These are phyloP conservation scores for Melangyna quadrimaculata DNA, from an alignment of 2,888 invertebrate genomes.

Conservation along the genomic window DNA sequence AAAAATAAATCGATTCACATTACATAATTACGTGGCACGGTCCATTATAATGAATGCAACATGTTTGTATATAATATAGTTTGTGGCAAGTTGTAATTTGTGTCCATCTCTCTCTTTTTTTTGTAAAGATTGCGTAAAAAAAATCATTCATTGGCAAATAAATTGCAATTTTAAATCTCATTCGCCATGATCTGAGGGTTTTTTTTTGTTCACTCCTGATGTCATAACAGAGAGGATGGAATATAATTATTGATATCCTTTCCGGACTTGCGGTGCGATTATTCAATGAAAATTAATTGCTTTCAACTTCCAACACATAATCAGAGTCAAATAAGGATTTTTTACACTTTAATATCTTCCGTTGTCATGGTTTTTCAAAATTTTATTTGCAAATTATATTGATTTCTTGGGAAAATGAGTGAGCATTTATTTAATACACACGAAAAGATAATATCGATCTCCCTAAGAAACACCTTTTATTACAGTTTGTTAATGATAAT, in stretches of 20 bases:
- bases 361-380: background rate
- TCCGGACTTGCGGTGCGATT: slow-evolving; percentile 20
- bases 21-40: slow-evolving; percentile 40
- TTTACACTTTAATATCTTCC: slow-evolving; percentile 14
- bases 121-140: slow-evolving; percentile 12
- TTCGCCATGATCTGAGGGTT: background rate
- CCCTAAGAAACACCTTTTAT: no score
- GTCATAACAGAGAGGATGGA: slow-evolving; percentile 14
- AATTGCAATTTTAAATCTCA: slow-evolving; percentile 33
- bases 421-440: no score
- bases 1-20: slow-evolving; percentile 62
- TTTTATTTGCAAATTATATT: background rate
- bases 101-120: background rate
- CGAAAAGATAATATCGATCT: no score
- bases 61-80: no score
- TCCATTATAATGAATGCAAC: background rate
- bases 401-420: no score
- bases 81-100: background rate
- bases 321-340: slow-evolving; percentile 15
- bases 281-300: slow-evolving; percentile 52
- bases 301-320: background rate
- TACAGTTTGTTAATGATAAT: no score
- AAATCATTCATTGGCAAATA: slow-evolving; percentile 46
- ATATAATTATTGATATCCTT: slow-evolving; percentile 54
- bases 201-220: background rate